Percentiles rank a stretch among this genome's conserved stretches.
Evolutionary conservation across 2,113 vertebrate species (phyloP).

Genomic region (Epinephelus fuscoguttatus): DNA sequence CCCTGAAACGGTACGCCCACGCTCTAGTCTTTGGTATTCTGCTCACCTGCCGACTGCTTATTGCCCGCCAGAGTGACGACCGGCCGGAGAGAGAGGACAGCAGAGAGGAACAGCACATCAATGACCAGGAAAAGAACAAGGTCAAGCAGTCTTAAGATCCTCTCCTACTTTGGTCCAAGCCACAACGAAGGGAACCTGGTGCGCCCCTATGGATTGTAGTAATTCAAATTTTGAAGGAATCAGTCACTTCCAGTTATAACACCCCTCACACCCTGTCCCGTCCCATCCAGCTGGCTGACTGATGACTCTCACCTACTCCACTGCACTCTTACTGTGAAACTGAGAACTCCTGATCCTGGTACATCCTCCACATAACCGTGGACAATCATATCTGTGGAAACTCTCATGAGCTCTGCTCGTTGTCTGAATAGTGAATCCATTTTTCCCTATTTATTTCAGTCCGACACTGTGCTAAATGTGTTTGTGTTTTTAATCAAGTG

Average conservation of each 20-base stretch:
- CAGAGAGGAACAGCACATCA: constrained; percentile 86
- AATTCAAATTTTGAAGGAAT: constrained; percentile 65
- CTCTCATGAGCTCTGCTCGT: constrained; percentile 55
- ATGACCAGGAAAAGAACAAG: constrained; percentile 92
- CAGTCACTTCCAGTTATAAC: constrained; percentile 67
- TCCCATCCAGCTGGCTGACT: constrained; percentile 55
- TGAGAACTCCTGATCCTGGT: constrained; percentile 53
- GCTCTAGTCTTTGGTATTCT: constrained; percentile 97
- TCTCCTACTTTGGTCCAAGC: constrained; percentile 37
- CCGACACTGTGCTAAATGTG: constrained; percentile 53
- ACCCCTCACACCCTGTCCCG: constrained; percentile 34
- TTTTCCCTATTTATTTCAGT: constrained; percentile 61
- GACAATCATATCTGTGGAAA: constrained; percentile 72
- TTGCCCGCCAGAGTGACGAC: constrained; percentile 95
- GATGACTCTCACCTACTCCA: constrained; percentile 53
- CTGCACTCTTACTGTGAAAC: constrained; percentile 68
- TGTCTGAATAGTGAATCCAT: constrained; percentile 33
- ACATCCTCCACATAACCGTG: constrained; percentile 49
- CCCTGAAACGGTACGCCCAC: constrained; percentile 96
- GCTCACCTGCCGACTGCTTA: constrained; percentile 96
- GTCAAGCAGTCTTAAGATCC: constrained; percentile 93
- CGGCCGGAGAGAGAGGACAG: constrained; percentile 88
- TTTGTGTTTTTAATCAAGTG: constrained; percentile 40
- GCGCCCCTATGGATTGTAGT: constrained; percentile 65
- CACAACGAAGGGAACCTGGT: constrained; percentile 50